Base-by-base conservation (phyloP, 2,888 invertebrate species). In the Erpobdella octoculata region DNA sequence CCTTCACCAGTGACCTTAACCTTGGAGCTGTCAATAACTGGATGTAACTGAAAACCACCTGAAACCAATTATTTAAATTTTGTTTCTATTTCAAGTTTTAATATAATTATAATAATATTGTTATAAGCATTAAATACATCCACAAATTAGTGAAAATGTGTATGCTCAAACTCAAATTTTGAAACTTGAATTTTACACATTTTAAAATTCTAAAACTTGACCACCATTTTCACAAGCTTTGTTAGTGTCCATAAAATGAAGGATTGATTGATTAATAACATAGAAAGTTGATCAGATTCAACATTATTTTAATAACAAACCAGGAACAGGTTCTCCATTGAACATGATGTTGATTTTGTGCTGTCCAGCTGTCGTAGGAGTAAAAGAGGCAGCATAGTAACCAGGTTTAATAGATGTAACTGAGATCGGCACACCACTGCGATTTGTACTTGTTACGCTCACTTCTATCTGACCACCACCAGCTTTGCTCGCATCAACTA, bases 401-500 rank as follows among this genome's bases (percentile, higher is more conserved):
- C 35, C 33, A 9, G 62, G 35, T 31, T 35, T 8, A 18, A 9
- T 1, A n/a, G 62, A 62, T 33, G n/a, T 31, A n/a, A 62, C 62
- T 62, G 5, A n/a, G 28, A 35, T 62, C 8, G 62, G 62, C n/a
- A 62, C 28, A 18, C 31, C n/a, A n/a, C n/a, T 31, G n/a, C 35
- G n/a, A 33, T 9, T 9, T 33, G 62, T n/a, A 35, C 35, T 35
- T 33, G 12, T 8, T 2, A n/a, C 35, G 1, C 2, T 35, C 28
- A 62, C 62, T 35, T 62, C 62, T 35, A 62, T 33, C 2, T 62
- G 31, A 35, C 62, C 62, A 18, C n/a, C 6, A 33, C 62, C 62
- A n/a, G 62, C 31, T 31, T 62, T 31, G 15, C 62, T 62, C n/a
- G 62, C 62, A 35, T 62, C 62, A 18, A 62, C 62, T 41, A n/a